Evolutionary conservation across 2,888 invertebrate species (phyloP), one percentile per base, ranked within the genome.

Genomic region (Eupithecia abbreviata): DNA sequence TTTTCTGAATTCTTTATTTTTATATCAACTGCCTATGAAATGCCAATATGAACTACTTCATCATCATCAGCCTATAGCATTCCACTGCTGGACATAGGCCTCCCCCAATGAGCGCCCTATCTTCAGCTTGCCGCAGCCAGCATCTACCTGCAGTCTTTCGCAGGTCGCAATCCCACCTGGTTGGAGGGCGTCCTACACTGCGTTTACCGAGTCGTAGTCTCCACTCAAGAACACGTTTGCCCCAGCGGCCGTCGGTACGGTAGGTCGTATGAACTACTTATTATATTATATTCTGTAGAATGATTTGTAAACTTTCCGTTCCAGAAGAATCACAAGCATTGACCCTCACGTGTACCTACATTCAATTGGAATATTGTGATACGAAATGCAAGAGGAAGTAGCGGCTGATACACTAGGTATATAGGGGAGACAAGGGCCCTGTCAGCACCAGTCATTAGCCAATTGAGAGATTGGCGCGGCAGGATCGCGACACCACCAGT

Each of bases 371-470:
- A 85, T 86, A 85, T 84, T 82, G 84, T 80, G 84, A 85, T 86
- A 88, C 84, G 85, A 89, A 89, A 90, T 88, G 83, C 81, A 83
- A 90, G 88, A 91, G 92, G 92, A 93, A 89, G 90, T 93, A 89
- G 90, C 90, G 88, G 86, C 82, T 82, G 87, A 82, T 85, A 84
- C 86, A 85, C 41, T 84, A 89, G 74, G 87, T 85, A 88, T 83
- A 85, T 89, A 90, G 92, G 93, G 93, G 94, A 91, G 90, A 91
- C 90, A 90, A 89, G 92, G 90, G 91, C 91, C 91, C 91, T 89
- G 73, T 88, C 88, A 89, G 87, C 90, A 90, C 89, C 88, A 80
- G 88, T 84, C 90, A 93, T 93, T 92, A 93, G 91, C 90, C 94
- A 93, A 94, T 94, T 93, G 91, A 90, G 87, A 91, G 90, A 90